Conservation (phyloP, 2,888 invertebrate genomes). For the Galerucella nymphaeae region DNA sequence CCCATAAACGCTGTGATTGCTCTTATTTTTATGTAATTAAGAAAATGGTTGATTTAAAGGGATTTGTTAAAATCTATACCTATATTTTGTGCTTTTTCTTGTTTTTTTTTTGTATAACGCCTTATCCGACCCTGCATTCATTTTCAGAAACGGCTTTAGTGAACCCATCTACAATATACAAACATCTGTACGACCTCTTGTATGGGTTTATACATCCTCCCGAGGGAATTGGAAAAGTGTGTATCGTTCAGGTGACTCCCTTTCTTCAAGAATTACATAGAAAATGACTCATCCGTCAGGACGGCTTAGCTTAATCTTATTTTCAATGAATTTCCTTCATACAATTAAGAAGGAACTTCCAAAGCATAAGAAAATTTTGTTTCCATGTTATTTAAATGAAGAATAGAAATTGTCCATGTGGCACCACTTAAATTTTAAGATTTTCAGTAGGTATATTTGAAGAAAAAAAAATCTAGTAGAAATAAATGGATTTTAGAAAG, state of each 20-base stretch:
- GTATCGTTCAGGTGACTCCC: slow-evolving; percentile 26
- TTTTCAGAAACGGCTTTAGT: slow-evolving; percentile 15
- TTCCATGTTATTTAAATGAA: too few species aligned
- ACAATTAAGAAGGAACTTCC: background rate
- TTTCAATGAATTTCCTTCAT: background rate
- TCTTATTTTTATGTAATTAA: too few species aligned
- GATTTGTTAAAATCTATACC: too few species aligned
- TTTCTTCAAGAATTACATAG: slow-evolving; percentile 2
- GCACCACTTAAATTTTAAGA: too few species aligned
- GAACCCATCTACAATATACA: slow-evolving; percentile 30
- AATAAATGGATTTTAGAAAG: slow-evolving; percentile 27
- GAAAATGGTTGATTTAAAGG: too few species aligned
- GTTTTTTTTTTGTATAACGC: background rate
- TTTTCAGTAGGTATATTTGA: too few species aligned
- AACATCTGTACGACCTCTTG: slow-evolving; percentile 35
- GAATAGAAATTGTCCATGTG: too few species aligned
- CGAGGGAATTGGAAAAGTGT: slow-evolving; percentile 29
- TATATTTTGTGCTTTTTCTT: too few species aligned
- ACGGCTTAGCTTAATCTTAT: background rate
- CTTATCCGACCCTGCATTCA: slow-evolving; percentile 10
- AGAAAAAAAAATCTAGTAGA: background rate
- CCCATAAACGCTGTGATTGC: too few species aligned
- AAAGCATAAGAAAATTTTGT: too few species aligned
- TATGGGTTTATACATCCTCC: slow-evolving; percentile 25
- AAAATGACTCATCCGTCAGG: slow-evolving; percentile 24